Evolutionary conservation across 2,888 invertebrate species (phyloP).

Genomic region (Helicoverpa assulta): DNA sequence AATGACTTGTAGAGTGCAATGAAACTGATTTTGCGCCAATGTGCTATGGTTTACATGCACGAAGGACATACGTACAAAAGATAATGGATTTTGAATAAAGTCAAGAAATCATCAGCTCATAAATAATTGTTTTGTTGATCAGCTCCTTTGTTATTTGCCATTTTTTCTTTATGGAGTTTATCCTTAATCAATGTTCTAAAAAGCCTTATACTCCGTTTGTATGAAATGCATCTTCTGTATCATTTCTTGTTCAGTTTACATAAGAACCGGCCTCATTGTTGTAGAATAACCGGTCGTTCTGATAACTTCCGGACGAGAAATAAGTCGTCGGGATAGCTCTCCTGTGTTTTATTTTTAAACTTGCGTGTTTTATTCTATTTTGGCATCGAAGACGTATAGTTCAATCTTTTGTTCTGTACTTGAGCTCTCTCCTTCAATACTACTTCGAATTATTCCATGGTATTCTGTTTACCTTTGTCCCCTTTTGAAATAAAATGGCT

Average conservation of each 20-base stretch:
- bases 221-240: constrained; percentile 11
- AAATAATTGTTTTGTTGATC: not conserved
- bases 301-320: constrained; percentile 86
- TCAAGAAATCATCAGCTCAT: no score
- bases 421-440: constrained; percentile 5
- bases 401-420: constrained; percentile 68
- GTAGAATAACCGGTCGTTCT: constrained; percentile 80
- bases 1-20: no score
- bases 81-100: no score
- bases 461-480: constrained; percentile 7
- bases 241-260: not conserved
- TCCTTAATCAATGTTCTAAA: not conserved
- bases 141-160: not conserved
- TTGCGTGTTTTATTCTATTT: constrained; percentile 79
- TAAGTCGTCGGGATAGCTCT: constrained; percentile 79
- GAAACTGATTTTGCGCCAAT: no score
- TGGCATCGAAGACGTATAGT: constrained; percentile 74
- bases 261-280: constrained; percentile 73
- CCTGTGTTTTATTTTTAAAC: constrained; percentile 79
- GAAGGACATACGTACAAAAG: no score
- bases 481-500: constrained; percentile 19
- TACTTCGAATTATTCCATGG: not conserved
- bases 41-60: no score
- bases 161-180: not conserved
- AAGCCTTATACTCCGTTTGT: not conserved